A percentile compares a stretch with the other conserved stretches of the same genome.
Conservation (phyloP, 2,888 invertebrate species). For the Amiota minor region DNA sequence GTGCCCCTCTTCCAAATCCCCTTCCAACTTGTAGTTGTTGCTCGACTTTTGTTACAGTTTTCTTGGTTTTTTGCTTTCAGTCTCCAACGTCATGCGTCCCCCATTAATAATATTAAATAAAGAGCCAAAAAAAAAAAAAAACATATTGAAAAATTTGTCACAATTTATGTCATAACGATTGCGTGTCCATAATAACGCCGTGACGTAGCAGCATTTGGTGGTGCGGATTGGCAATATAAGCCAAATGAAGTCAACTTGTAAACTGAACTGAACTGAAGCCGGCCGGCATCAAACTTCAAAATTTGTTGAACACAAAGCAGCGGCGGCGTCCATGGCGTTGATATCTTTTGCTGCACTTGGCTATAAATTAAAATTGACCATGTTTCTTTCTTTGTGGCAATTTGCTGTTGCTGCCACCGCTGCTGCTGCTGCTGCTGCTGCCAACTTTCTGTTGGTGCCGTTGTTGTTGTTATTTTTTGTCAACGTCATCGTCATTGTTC, state of each 20-base stretch:
- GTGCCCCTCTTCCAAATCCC: neutral
- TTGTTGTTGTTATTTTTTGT: neutral
- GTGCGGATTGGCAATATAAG: slow-evolving; percentile 7
- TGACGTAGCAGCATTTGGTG: neutral
- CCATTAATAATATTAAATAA: slow-evolving; percentile 57
- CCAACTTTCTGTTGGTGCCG: neutral
- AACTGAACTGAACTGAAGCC: slow-evolving; percentile 41
- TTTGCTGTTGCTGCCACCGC: neutral
- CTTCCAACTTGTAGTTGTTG: neutral
- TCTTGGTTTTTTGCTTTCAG: neutral
- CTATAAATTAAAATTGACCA: slow-evolving; percentile 42
- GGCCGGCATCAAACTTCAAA: neutral
- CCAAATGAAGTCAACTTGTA: slow-evolving; percentile 5
- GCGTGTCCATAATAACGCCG: slow-evolving; percentile 48
- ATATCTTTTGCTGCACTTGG: slow-evolving; percentile 2
- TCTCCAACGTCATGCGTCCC: slow-evolving; percentile 36
- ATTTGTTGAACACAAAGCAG: neutral
- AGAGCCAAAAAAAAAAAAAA: too few relatives aligned
- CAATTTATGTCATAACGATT: slow-evolving; percentile 54
- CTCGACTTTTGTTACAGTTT: slow-evolving; percentile 3
- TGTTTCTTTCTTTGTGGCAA: slow-evolving; percentile 20
- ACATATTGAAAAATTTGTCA: slow-evolving; percentile 53
- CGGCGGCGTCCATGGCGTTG: neutral
- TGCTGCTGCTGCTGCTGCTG: neutral
- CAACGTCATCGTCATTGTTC: slow-evolving; percentile 12